Conservation (phyloP, 2,113 vertebrate genomes). For the Polypterus senegalus region DNA sequence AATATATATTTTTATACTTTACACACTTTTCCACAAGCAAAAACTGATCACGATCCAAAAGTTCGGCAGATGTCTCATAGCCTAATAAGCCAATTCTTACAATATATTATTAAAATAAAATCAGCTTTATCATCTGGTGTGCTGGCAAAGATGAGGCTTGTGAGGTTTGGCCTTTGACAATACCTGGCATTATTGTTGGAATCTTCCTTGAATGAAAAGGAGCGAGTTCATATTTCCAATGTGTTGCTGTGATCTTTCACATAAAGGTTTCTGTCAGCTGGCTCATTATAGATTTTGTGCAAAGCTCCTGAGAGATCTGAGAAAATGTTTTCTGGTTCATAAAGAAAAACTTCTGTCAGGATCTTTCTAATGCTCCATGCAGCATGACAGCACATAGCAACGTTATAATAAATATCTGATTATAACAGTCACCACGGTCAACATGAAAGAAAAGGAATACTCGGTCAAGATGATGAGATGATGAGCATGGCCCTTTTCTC, state of each 20-base stretch:
- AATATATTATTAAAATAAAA: constrained; percentile 36
- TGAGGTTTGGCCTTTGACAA: constrained; percentile 53
- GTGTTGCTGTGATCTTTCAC: constrained; percentile 59
- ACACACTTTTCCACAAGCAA: too few relatives aligned
- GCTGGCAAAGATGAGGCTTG: constrained; percentile 52
- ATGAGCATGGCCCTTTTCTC: too few relatives aligned
- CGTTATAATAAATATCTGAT: constrained; percentile 29
- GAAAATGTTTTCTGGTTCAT: constrained; percentile 47
- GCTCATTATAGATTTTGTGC: constrained; percentile 74
- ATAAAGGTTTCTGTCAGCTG: constrained; percentile 78
- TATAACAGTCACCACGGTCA: constrained; percentile 8
- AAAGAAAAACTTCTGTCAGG: constrained; percentile 50
- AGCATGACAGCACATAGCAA: constrained; percentile 37
- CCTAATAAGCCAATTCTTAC: too few relatives aligned
- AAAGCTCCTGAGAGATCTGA: constrained; percentile 75
- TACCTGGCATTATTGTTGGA: constrained; percentile 69
- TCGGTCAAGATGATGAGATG: background rate
- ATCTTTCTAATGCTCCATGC: constrained; percentile 21
- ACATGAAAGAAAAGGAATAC: background rate
- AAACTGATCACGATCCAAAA: too few relatives aligned
- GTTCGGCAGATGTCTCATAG: too few relatives aligned
- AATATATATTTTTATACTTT: too few relatives aligned
- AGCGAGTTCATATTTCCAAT: constrained; percentile 64
- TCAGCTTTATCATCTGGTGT: constrained; percentile 47
- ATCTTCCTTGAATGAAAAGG: constrained; percentile 53